Evolutionary conservation across 2,113 vertebrate species (phyloP).

Genomic region (Odontesthes bonariensis): DNA sequence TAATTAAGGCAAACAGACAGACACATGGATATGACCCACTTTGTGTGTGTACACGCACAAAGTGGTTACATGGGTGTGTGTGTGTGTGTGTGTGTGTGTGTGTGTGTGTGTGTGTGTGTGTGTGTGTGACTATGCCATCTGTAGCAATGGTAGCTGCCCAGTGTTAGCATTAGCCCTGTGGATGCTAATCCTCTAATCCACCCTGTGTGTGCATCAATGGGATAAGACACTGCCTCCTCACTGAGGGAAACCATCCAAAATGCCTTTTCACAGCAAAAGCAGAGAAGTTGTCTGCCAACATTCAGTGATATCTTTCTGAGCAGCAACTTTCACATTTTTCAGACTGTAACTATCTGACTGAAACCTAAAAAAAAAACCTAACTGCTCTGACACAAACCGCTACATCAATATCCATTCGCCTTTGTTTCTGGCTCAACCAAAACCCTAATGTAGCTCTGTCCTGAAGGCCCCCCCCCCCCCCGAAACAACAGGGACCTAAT

Average conservation of each 20-base stretch:
- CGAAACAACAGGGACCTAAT: background rate
- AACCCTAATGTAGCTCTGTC: background rate
- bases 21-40: conserved; percentile 67
- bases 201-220: conserved; percentile 60
- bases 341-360: background rate
- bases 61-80: too few species aligned
- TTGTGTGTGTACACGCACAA: conserved; percentile 44
- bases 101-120: conserved; percentile 14
- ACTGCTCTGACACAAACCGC: background rate
- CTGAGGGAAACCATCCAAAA: conserved; percentile 47
- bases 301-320: background rate
- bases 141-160: conserved; percentile 55
- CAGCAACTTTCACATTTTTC: background rate
- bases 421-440: too few species aligned
- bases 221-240: conserved; percentile 57
- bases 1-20: conserved; percentile 65
- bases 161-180: conserved; percentile 70
- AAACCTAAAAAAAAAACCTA: background rate
- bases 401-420: background rate
- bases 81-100: conserved; percentile 20
- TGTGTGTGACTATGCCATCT: conserved; percentile 73
- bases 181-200: conserved; percentile 79
- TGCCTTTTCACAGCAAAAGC: conserved; percentile 19
- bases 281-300: background rate
- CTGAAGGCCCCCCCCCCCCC: background rate